Evolutionary conservation across 1,140 invertebrate genomes (phyloP).

Genomic region (Trypoxylus dichotomus): DNA sequence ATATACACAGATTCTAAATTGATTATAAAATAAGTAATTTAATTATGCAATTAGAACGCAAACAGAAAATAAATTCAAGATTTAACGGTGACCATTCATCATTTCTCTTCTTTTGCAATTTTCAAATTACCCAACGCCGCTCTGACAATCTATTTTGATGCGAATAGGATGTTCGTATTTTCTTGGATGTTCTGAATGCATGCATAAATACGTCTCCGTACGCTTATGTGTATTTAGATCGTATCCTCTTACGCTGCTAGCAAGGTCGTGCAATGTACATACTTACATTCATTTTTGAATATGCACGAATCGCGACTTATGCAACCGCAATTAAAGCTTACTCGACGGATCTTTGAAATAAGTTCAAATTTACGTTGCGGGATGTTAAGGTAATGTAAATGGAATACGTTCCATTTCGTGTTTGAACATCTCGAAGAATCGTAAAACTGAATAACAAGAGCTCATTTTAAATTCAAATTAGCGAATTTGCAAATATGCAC

Average conservation of each 20-base stretch:
- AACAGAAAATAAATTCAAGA: too few species aligned
- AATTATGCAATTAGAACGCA: too few species aligned
- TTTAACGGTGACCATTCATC: background rate
- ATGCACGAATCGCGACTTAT: background rate
- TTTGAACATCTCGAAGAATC: too few species aligned
- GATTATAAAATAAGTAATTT: too few species aligned
- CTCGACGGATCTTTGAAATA: background rate
- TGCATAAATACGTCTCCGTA: background rate
- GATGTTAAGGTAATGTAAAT: too few species aligned
- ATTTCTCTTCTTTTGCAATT: background rate
- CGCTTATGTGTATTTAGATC: conserved; percentile 4
- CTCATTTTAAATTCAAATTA: too few species aligned
- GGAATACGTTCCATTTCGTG: too few species aligned
- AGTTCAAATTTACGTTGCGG: background rate
- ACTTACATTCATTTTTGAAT: background rate
- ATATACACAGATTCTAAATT: too few species aligned
- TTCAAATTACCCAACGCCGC: background rate
- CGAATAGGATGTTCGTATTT: conserved; percentile 8
- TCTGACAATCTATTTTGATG: background rate
- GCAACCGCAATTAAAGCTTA: background rate
- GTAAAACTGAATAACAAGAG: too few species aligned
- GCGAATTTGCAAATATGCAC: too few species aligned
- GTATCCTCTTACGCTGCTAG: background rate
- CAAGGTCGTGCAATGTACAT: background rate
- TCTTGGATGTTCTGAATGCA: background rate